Evolutionary conservation across 2,797 vertebrate species (phyloP), one percentile per base, ranked within the genome.

Genomic region (Rhinoraja longicauda): DNA sequence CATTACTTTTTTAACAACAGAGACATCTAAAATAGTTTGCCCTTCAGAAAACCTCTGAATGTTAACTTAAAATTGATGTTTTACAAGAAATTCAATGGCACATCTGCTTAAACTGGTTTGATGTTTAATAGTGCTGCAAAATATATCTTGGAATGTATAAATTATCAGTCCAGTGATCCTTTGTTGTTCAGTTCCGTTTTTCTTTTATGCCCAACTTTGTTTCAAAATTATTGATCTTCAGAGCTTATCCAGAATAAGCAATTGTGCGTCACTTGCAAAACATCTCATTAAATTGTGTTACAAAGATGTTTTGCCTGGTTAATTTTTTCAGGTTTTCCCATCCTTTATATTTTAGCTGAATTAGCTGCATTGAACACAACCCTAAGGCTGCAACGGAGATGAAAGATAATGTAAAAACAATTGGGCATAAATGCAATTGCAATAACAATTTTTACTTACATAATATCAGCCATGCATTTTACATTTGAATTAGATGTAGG

Each of bases 11-110:
- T 72, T 19, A 45, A 39, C 67, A 90, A 90, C 59, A 90, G 57
- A 90, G 32, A 72, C 90, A 88, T 90, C 39, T 92, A 70, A 53
- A 53, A 6, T 73, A 92, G 90, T 92, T 92, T 92, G 39, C 70
- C 32, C 70, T 92, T 92, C 90, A 75, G 29, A 73, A 92, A 92
- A 45, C 39, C 70, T 73, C 90, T 92, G 39, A 92, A 75, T 75
- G 21, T 53, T 29, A 70, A 73, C 39, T 13, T 92, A 92, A 92
- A n/a, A 73, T 92, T 73, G 67, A 92, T 92, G 90, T 75, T 92
- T 92, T 92, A 75, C 90, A 57, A 72, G 70, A 75, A 73, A 73
- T 26, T 39, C 70, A 29, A n/a, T 92, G 90, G 73, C 90, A 75
- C 24, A 92, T 29, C 70, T 73, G 70, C 10, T 57, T 75, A 45